phyloP scores from a whole-genome alignment of 2,888 invertebrate species.

The Chydorus sphaericus region DNA sequence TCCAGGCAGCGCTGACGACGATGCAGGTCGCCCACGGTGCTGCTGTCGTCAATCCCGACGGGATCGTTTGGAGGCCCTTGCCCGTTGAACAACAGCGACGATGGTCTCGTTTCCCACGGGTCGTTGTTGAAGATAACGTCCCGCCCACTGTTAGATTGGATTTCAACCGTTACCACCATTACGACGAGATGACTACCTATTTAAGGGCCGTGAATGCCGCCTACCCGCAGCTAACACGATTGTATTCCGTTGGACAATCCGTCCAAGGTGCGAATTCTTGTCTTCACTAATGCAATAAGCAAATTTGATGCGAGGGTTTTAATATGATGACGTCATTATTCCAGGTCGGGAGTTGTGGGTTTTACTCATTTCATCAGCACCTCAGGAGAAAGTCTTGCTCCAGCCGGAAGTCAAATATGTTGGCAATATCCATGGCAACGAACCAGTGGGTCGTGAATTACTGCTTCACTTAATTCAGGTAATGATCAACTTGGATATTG shows the following conservation, averaged over 20 bases:
- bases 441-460: constrained; percentile 86
- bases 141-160: neutral
- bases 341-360: constrained; percentile 84
- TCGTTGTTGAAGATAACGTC: neutral
- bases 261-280: constrained; percentile 57
- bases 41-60: neutral
- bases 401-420: constrained; percentile 97
- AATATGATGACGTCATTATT: constrained; percentile 16
- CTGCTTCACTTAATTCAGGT: constrained; percentile 80
- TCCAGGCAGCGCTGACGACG: neutral
- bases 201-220: constrained; percentile 60
- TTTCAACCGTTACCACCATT: constrained; percentile 54
- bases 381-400: constrained; percentile 80
- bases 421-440: constrained; percentile 96
- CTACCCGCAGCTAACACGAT: constrained; percentile 71
- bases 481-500: constrained; percentile 22
- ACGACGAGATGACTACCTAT: constrained; percentile 67
- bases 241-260: constrained; percentile 86
- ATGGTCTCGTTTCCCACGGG: neutral
- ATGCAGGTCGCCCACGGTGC: neutral
- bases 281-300: neutral
- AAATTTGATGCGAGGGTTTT: neutral
- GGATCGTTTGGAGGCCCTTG: neutral
- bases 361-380: constrained; percentile 76
- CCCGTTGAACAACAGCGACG: neutral